A percentile compares a stretch with the other conserved stretches of the same genome.
These are phyloP conservation scores for Esox niger DNA, from an alignment of 2,113 vertebrate genomes.

Conservation along the genomic window DNA sequence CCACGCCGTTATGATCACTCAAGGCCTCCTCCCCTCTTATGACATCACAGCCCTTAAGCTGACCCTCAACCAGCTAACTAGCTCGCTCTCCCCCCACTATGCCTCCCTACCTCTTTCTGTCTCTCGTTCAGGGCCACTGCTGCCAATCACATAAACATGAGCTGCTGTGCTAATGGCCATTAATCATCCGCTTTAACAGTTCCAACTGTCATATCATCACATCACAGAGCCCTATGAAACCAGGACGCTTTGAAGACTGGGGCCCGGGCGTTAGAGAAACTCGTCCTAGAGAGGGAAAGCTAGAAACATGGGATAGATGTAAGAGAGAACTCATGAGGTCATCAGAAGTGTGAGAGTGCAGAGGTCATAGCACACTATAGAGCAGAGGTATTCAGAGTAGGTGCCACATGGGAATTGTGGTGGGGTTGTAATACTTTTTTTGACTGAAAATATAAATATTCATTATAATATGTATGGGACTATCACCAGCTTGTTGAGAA, in stretches of 20 bases:
- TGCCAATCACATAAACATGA: conserved; percentile 36
- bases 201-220: conserved; percentile 41
- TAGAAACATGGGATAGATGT: too few species aligned
- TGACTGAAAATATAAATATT: too few species aligned
- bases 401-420: too few species aligned
- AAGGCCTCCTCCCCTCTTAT: conserved; percentile 53
- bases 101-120: too few species aligned
- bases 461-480: too few species aligned
- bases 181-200: conserved; percentile 43
- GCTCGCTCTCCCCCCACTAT: background rate
- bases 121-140: background rate
- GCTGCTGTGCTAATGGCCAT: conserved; percentile 34
- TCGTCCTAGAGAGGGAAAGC: conserved; percentile 11
- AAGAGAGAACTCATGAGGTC: too few species aligned
- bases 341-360: too few species aligned
- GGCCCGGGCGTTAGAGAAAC: conserved; percentile 6
- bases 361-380: too few species aligned
- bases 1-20: conserved; percentile 59
- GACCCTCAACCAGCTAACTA: conserved; percentile 6
- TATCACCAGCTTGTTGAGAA: too few species aligned
- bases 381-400: too few species aligned
- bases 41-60: conserved; percentile 58
- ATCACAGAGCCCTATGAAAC: conserved; percentile 22
- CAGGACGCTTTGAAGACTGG: background rate
- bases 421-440: too few species aligned